Percentiles rank a stretch among this genome's conserved stretches.
Evolutionary conservation across 2,888 invertebrate genomes (phyloP).

Genomic region (Argyresthia goedartella): DNA sequence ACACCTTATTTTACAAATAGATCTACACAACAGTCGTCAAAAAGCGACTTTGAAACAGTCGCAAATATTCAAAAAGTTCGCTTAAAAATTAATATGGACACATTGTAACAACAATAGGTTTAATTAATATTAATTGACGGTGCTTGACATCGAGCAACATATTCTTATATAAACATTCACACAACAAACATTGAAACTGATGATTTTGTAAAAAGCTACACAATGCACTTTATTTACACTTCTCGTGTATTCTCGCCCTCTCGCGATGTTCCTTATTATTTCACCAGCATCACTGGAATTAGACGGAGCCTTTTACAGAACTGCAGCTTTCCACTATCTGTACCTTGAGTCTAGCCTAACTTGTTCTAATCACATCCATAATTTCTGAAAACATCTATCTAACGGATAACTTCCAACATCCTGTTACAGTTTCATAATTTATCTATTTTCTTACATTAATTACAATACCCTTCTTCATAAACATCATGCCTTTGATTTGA

Average conservation of each 20-base stretch:
- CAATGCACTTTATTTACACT: no score
- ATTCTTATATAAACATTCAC: slow-evolving; percentile 20
- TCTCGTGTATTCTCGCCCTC: no score
- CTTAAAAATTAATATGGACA: slow-evolving; percentile 60
- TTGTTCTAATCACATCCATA: slow-evolving; percentile 1
- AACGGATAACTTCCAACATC: no score
- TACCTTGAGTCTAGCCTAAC: slow-evolving; percentile 37
- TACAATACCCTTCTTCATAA: not conserved
- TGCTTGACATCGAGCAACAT: slow-evolving; percentile 29
- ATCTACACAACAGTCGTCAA: slow-evolving; percentile 25
- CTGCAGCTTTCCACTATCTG: slow-evolving; percentile 25
- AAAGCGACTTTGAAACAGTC: slow-evolving; percentile 18
- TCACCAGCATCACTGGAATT: no score
- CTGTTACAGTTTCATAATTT: not conserved
- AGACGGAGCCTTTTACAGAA: no score
- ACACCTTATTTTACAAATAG: slow-evolving; percentile 23
- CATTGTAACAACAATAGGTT: slow-evolving; percentile 17
- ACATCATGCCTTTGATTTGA: not conserved
- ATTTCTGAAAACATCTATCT: no score
- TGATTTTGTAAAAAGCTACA: no score
- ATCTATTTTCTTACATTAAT: not conserved
- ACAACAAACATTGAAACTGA: slow-evolving; percentile 17
- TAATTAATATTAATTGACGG: slow-evolving; percentile 55
- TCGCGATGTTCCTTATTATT: no score
- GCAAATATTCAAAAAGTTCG: slow-evolving; percentile 28